phyloP scores from a whole-genome alignment of 2,888 invertebrate species.

The Idaea biselata region DNA sequence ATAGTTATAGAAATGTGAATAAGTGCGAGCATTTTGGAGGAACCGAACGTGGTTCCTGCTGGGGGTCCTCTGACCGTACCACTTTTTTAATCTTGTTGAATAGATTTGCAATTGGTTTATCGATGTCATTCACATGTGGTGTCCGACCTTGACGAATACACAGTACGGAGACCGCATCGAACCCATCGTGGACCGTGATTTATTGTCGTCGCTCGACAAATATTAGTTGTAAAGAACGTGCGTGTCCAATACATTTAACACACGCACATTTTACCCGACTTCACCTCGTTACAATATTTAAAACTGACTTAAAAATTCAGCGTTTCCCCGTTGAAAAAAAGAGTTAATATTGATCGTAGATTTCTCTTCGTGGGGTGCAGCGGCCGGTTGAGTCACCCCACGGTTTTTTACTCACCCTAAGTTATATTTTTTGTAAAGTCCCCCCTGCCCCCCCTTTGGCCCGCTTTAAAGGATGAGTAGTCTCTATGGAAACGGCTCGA shows the following conservation, averaged over 20 bases:
- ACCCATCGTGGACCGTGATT: constrained; percentile 45
- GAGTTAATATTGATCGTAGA: constrained; percentile 82
- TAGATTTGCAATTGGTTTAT: constrained; percentile 9
- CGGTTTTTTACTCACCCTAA: constrained; percentile 82
- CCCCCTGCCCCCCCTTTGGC: constrained; percentile 62
- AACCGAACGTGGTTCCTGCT: too few relatives aligned
- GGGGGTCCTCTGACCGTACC: too few relatives aligned
- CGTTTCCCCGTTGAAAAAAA: constrained; percentile 77
- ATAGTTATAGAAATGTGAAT: too few relatives aligned
- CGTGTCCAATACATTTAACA: constrained; percentile 43
- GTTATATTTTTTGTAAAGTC: constrained; percentile 80
- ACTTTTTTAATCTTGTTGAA: neutral
- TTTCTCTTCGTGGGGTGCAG: constrained; percentile 80
- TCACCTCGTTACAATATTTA: constrained; percentile 46
- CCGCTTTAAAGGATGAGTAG: constrained; percentile 82
- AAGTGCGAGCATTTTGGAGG: too few relatives aligned
- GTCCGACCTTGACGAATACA: constrained; percentile 67
- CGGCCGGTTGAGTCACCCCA: constrained; percentile 82
- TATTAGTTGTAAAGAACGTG: constrained; percentile 36
- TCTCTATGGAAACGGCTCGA: constrained; percentile 81
- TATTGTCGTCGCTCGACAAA: constrained; percentile 46
- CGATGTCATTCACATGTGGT: constrained; percentile 60
- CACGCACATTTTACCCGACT: constrained; percentile 40
- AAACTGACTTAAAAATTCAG: constrained; percentile 77
- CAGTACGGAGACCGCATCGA: constrained; percentile 38